Evolutionary conservation across 2,888 invertebrate genomes (phyloP).

Genomic region (Plebejus melissa): DNA sequence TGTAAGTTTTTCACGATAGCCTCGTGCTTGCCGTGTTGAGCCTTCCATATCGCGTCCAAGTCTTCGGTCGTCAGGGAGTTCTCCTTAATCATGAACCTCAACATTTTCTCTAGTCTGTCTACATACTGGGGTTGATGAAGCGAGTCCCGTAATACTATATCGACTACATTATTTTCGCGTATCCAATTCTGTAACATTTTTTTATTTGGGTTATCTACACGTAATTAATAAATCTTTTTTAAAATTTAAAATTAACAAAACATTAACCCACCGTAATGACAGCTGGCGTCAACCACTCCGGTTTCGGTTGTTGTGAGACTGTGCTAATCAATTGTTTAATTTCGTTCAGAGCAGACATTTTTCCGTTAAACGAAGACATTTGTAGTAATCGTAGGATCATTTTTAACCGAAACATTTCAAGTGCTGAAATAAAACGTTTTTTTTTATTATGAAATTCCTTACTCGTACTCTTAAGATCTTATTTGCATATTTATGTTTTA

Average conservation of each 20-base stretch:
- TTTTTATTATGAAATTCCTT: not conserved
- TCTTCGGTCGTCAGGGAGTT: slow-evolving; percentile 92
- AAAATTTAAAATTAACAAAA: not conserved
- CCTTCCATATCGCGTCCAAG: slow-evolving; percentile 97
- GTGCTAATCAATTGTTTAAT: slow-evolving; percentile 97
- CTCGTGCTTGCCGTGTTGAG: slow-evolving; percentile 98
- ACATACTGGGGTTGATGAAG: slow-evolving; percentile 98
- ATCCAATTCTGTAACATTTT: slow-evolving; percentile 89
- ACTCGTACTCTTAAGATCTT: not conserved
- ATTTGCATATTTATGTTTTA: not conserved
- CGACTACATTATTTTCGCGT: slow-evolving; percentile 95
- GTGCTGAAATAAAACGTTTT: slow-evolving; percentile 59
- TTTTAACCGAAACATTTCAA: slow-evolving; percentile 97
- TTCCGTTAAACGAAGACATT: slow-evolving; percentile 98
- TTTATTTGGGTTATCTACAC: not conserved
- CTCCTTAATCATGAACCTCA: slow-evolving; percentile 97
- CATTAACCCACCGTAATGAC: slow-evolving; percentile 90
- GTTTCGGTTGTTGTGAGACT: slow-evolving; percentile 94
- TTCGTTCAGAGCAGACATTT: slow-evolving; percentile 99
- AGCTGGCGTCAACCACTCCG: slow-evolving; percentile 95
- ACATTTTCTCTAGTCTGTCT: slow-evolving; percentile 97
- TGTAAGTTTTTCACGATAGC: slow-evolving; percentile 99
- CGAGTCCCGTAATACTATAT: slow-evolving; percentile 96
- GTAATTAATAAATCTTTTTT: too few species aligned
- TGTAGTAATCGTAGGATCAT: slow-evolving; percentile 96